phyloP scores from a whole-genome alignment of 2,888 invertebrate species.

The Phengaris alcon region DNA sequence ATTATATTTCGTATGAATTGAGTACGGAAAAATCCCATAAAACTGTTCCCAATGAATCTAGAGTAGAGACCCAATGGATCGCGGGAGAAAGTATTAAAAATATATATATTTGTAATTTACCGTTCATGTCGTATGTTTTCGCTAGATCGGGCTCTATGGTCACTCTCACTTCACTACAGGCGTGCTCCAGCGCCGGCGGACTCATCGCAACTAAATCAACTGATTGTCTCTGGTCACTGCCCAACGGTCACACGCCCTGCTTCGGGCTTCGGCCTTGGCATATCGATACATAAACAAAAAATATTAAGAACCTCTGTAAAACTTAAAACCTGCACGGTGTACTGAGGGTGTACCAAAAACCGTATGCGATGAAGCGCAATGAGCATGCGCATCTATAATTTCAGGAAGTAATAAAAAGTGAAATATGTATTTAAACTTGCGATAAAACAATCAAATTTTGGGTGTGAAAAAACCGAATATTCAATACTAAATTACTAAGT shows the following conservation, averaged over 20 bases:
- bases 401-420: too few relatives aligned
- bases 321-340: too few relatives aligned
- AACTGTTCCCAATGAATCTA: neutral
- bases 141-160: slow-evolving; percentile 28
- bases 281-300: neutral
- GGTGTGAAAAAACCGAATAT: too few relatives aligned
- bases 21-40: too few relatives aligned
- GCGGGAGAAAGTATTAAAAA: neutral
- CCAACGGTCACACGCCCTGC: neutral
- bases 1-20: too few relatives aligned
- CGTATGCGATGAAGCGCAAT: too few relatives aligned
- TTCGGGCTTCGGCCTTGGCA: neutral
- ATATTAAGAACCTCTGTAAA: neutral
- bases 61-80: too few relatives aligned
- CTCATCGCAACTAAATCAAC: slow-evolving; percentile 46
- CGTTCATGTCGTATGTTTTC: slow-evolving; percentile 20
- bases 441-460: too few relatives aligned
- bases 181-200: slow-evolving; percentile 43
- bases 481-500: too few relatives aligned
- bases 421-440: too few relatives aligned
- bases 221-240: slow-evolving; percentile 30
- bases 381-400: too few relatives aligned
- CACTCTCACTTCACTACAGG: slow-evolving; percentile 31
- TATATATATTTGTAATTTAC: slow-evolving; percentile 3
- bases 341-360: too few relatives aligned